Conservation (phyloP, 2,113 vertebrate species). For the Pygoscelis antarcticus region DNA sequence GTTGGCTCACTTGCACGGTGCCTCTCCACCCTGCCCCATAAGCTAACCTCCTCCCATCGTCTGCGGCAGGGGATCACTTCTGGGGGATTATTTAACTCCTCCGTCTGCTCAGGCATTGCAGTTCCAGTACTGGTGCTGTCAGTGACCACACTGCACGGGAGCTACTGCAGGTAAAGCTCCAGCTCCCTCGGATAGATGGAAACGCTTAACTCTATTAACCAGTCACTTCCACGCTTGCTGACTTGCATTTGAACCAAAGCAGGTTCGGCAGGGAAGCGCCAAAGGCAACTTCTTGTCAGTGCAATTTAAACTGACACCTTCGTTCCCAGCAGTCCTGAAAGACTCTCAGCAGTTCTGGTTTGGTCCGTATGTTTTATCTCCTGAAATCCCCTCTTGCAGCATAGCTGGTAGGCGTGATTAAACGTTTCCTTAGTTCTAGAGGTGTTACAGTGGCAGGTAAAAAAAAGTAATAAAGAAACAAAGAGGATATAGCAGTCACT, state of each 20-base stretch:
- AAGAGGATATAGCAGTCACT: not conserved
- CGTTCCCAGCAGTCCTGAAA: not conserved
- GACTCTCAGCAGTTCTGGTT: not conserved
- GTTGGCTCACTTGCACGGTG: not conserved
- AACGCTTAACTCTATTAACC: not conserved
- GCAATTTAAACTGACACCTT: not conserved
- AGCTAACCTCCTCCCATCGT: not conserved
- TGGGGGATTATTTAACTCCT: not conserved
- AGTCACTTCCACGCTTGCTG: not conserved
- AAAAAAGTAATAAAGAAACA: not conserved
- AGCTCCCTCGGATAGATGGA: not conserved
- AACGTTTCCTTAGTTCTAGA: not conserved
- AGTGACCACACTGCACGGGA: not conserved
- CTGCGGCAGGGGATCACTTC: accelerated
- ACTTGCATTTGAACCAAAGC: not conserved
- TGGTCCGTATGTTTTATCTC: not conserved
- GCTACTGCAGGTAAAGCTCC: not conserved
- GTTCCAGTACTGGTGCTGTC: accelerated
- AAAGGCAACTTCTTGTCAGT: not conserved
- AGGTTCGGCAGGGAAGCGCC: not conserved
- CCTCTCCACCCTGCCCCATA: not conserved
- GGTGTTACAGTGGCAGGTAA: not conserved
- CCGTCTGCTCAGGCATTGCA: no score
- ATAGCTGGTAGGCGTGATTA: not conserved
- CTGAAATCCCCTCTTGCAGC: not conserved